Base-by-base conservation (phyloP, 2,888 invertebrate genomes). In the Herminia tarsipennalis region DNA sequence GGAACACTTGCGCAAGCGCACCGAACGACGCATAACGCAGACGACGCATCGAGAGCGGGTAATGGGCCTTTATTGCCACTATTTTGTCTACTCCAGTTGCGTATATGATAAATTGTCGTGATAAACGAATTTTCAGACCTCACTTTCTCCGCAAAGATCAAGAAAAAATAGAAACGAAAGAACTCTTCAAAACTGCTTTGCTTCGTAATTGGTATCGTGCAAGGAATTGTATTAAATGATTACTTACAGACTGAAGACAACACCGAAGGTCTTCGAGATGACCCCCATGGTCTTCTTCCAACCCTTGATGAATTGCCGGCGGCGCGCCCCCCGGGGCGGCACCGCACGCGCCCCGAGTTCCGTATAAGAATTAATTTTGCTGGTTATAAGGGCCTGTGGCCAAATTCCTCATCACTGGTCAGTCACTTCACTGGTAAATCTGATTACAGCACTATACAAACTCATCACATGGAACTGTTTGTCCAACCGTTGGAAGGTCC, bases 161-260 rank as follows among this genome's bases (percentile, higher is more conserved):
- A 30, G 17, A 22, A 29, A 22, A 42, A 25, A 13, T 29, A 56
- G 53, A 42, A 30, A 18, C 18, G 12, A 34, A 25, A 28, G 36
- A 29, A 34, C 30, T n/a, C n/a, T n/a, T n/a, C n/a, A n/a, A n/a
- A n/a, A n/a, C n/a, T n/a, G n/a, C n/a, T n/a, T n/a, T n/a, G 9
- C 5, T 35, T 35, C 2, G 10, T 4, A 24, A 35, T 34, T 32
- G 28, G n/a, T n/a, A n/a, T n/a, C n/a, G n/a, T n/a, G n/a, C n/a
- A n/a, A n/a, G n/a, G n/a, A n/a, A n/a, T n/a, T n/a, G n/a, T n/a
- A n/a, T n/a, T n/a, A n/a, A n/a, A 2, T 6, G 24, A 43, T 33
- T 49, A 95, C 95, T 95, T 90, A 95, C 95, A 95, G 95, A 90
- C 95, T 95, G 93, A 95, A 95, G 81, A 95, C 94, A 81, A 95